phyloP scores from a whole-genome alignment of 2,113 vertebrate genomes.

The Beaufortia kweichowensis region DNA sequence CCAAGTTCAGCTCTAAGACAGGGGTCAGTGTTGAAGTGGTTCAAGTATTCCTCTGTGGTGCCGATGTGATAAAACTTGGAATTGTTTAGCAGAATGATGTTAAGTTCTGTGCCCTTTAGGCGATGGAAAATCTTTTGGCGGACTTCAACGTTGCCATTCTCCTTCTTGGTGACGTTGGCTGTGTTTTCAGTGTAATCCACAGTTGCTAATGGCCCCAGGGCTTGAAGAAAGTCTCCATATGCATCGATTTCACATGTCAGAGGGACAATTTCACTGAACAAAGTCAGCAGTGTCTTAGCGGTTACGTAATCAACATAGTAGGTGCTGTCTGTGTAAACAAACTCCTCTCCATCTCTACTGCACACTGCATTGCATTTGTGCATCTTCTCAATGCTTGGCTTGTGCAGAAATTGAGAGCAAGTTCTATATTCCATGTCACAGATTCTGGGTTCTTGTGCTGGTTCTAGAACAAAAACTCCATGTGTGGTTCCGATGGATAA shows the following conservation, averaged over 20 bases:
- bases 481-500: conserved; percentile 83
- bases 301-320: conserved; percentile 83
- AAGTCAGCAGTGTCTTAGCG: conserved; percentile 69
- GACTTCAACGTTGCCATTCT: conserved; percentile 65
- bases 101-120: conserved; percentile 80
- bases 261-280: conserved; percentile 75
- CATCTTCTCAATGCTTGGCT: conserved; percentile 83
- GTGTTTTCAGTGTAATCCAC: conserved; percentile 75
- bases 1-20: conserved; percentile 78
- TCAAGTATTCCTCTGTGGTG: conserved; percentile 85
- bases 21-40: conserved; percentile 79
- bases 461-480: conserved; percentile 88
- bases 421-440: conserved; percentile 71
- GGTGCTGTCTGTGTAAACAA: conserved; percentile 91
- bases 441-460: conserved; percentile 12
- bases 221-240: conserved; percentile 93
- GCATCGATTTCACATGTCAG: conserved; percentile 90
- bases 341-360: conserved; percentile 55
- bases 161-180: conserved; percentile 70
- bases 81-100: conserved; percentile 87
- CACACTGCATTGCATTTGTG: conserved; percentile 73
- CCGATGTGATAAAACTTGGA: conserved; percentile 95
- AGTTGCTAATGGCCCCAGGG: conserved; percentile 81
- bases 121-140: conserved; percentile 80
- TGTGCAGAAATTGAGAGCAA: conserved; percentile 87